Percentiles rank a stretch among this genome's conserved stretches.
These are phyloP conservation scores for Stegana nigrithorax DNA, from an alignment of 2,888 invertebrate species.

Conservation along the genomic window DNA sequence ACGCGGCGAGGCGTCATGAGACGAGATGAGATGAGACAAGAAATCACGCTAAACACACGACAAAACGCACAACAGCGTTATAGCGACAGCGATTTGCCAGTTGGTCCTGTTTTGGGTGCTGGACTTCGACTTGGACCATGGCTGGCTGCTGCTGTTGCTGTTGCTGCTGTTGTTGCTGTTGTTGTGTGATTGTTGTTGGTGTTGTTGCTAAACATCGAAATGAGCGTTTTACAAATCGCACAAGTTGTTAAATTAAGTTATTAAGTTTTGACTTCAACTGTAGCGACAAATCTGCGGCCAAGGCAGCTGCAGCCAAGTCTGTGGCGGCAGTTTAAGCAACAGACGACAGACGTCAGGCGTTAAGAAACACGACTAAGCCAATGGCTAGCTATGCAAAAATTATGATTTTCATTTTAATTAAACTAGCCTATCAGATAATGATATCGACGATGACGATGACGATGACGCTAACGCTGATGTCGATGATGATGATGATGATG, in stretches of 20 bases:
- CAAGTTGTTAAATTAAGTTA: slow-evolving; percentile 46
- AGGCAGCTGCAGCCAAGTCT: too few species aligned
- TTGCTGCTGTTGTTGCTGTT: too few species aligned
- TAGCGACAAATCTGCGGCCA: not conserved
- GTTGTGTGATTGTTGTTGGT: too few species aligned
- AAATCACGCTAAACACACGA: too few species aligned
- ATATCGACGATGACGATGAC: not conserved
- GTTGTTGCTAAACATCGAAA: too few species aligned
- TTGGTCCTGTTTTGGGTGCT: slow-evolving; percentile 15
- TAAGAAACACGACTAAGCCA: not conserved
- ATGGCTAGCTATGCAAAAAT: not conserved
- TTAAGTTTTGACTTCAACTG: slow-evolving; percentile 38
- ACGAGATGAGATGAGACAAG: too few species aligned
- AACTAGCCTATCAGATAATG: not conserved
- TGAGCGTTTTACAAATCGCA: slow-evolving; percentile 48
- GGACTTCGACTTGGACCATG: too few species aligned
- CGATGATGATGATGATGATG: not conserved
- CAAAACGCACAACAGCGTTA: too few species aligned
- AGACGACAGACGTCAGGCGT: not conserved
- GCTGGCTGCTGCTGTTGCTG: too few species aligned
- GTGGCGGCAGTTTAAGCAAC: not conserved
- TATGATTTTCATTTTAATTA: slow-evolving; percentile 5
- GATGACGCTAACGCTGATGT: not conserved
- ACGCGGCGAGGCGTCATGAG: too few species aligned
- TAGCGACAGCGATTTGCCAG: too few species aligned